phyloP scores from a whole-genome alignment of 64 coral and sea anemone genomes.

The Montipora foliosa region DNA sequence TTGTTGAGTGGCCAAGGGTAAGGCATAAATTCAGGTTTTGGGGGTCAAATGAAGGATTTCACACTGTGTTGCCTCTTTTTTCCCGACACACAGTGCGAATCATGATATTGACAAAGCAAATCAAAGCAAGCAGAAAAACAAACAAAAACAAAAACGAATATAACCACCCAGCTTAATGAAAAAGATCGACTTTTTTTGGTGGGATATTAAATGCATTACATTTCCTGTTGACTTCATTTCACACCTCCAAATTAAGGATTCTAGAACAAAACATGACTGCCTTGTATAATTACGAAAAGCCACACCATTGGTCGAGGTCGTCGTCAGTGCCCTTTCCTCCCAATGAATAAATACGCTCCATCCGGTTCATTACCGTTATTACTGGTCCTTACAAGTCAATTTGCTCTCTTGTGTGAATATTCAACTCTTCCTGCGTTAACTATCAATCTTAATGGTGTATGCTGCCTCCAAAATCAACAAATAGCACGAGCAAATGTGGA shows the following conservation, averaged over 20 bases:
- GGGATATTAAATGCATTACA: no score
- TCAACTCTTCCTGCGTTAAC: background rate
- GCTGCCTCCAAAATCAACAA: constrained; percentile 21
- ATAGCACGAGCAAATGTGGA: constrained; percentile 29
- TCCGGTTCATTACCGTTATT: background rate
- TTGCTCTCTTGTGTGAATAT: background rate
- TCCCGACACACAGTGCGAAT: no score
- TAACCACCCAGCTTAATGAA: background rate
- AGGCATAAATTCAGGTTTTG: no score
- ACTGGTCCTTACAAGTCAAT: background rate
- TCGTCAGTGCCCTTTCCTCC: background rate
- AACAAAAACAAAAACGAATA: no score
- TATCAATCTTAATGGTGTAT: background rate
- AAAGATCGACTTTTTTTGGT: background rate
- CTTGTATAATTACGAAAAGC: background rate
- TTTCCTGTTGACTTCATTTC: no score
- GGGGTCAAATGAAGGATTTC: no score
- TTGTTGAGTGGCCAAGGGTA: no score
- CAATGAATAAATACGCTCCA: background rate
- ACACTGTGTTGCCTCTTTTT: no score
- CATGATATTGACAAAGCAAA: no score
- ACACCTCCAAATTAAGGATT: no score
- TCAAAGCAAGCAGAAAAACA: no score
- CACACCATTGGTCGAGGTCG: background rate
- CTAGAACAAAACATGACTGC: no score